Base-by-base conservation (phyloP, 2,113 vertebrate species). In the Entelurus aequoreus region DNA sequence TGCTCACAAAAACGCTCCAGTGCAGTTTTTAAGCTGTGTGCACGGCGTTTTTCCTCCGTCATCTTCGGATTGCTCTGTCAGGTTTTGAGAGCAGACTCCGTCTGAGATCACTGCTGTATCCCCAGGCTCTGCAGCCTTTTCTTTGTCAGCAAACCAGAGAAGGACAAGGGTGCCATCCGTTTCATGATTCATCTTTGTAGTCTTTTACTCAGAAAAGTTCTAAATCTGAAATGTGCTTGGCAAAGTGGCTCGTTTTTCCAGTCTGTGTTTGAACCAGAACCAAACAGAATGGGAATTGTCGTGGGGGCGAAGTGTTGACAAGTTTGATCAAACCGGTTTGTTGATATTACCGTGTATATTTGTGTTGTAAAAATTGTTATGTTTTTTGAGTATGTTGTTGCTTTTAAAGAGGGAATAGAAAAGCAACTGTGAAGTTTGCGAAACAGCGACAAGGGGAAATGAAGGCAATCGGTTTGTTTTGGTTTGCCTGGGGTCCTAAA, bases 401-500 rank as follows among this genome's bases (percentile, higher is more conserved):
- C 47, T 62, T 42, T 72, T 50, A 58, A 16, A 42, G 64, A 60
- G 55, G 62, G 36, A 21, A 53, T 52, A 36, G 46, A 40, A 63
- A 50, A 69, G 63, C 72, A 71, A 75, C 62, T 78, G 74, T 81
- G 85, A 87, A 83, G 48, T 82, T 74, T 82, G 71, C 11, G 60
- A 69, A 79, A 79, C 67, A 82, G 69, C 65, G 66, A 69, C 57
- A 35, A 62, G 61, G 61, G 69, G 65, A 85, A 81, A 78, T 74
- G 40, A 79, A 76, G 71, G 73, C 58, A 65, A 59, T 68, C 55
- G 52, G 79, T 80, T 89, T 86, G 81, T 80, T 86, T 88, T 87
- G 79, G 72, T 78, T 78, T 15, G 75, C 80, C 74, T 40, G 44
- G 60, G 78, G 69, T 66, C 63, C 59, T 65, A 68, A 70, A 81